phyloP scores from a whole-genome alignment of 2,888 invertebrate genomes.

The Halictus ligatus region DNA sequence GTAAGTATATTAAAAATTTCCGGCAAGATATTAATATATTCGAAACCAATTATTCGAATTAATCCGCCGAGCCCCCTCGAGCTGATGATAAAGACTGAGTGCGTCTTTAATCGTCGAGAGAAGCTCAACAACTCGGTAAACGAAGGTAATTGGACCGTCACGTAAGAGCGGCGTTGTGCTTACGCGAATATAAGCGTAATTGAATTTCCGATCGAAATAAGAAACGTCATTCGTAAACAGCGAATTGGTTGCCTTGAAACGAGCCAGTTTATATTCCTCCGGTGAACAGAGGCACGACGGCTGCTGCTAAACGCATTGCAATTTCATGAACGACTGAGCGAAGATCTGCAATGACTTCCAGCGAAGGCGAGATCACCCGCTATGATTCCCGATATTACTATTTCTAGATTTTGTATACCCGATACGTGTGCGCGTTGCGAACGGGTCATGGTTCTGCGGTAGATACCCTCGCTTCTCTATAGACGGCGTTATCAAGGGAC shows the following conservation, averaged over 20 bases:
- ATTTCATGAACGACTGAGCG: slow-evolving; percentile 50
- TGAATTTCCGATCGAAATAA: slow-evolving; percentile 27
- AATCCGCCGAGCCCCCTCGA: not conserved
- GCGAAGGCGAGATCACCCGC: slow-evolving; percentile 4
- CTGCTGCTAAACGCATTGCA: slow-evolving; percentile 34
- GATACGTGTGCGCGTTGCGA: slow-evolving; percentile 17
- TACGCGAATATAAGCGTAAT: slow-evolving; percentile 37
- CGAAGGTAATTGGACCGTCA: not conserved
- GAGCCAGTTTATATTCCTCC: slow-evolving; percentile 60
- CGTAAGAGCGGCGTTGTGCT: not conserved
- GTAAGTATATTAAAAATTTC: not conserved
- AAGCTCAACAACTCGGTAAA: not conserved
- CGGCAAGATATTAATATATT: not conserved
- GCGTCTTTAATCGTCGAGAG: not conserved
- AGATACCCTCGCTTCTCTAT: not conserved
- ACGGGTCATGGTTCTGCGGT: not conserved
- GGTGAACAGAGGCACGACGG: slow-evolving; percentile 26
- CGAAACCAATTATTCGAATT: not conserved
- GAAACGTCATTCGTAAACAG: slow-evolving; percentile 19
- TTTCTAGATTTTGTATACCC: slow-evolving; percentile 13
- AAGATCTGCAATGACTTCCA: slow-evolving; percentile 42
- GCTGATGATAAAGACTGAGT: not conserved
- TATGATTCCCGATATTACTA: slow-evolving; percentile 2
- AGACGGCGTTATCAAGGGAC: not conserved
- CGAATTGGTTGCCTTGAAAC: slow-evolving; percentile 19